phyloP scores from a whole-genome alignment of 2,888 invertebrate genomes.

The Sphaerophoria rueppellii region DNA sequence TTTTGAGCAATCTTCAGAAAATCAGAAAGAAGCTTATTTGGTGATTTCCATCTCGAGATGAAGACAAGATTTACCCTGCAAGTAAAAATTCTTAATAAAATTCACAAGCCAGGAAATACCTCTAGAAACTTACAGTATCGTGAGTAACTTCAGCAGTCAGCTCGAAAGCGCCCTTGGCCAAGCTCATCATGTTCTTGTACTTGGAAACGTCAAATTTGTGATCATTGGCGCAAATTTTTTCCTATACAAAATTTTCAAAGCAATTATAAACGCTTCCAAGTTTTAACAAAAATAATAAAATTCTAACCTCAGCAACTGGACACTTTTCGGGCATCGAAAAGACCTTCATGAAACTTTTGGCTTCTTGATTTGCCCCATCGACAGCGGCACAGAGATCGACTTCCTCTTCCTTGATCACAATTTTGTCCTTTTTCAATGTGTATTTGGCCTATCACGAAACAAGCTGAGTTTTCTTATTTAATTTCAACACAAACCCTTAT shows the following conservation, averaged over 20 bases:
- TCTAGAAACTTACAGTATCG: conserved; percentile 80
- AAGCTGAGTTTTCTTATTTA: background rate
- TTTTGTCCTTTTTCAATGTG: conserved; percentile 81
- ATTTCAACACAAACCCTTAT: conserved; percentile 10
- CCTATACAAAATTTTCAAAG: conserved; percentile 74
- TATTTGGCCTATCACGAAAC: conserved; percentile 77
- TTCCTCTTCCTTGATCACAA: conserved; percentile 81
- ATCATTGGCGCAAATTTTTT: conserved; percentile 80
- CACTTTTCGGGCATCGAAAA: conserved; percentile 82
- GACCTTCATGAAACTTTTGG: conserved; percentile 78
- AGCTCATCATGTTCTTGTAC: conserved; percentile 81
- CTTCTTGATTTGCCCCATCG: conserved; percentile 75
- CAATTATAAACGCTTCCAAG: background rate
- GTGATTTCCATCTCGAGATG: conserved; percentile 79
- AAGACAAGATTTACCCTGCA: conserved; percentile 80
- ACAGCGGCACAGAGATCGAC: conserved; percentile 81
- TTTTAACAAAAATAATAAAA: conserved; percentile 1
- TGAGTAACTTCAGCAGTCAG: conserved; percentile 80
- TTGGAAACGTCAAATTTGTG: conserved; percentile 81
- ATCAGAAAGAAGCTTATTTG: conserved; percentile 74
- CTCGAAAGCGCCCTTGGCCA: conserved; percentile 81
- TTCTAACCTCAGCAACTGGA: conserved; percentile 80
- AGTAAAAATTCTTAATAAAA: conserved; percentile 5
- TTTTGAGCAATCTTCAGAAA: background rate
- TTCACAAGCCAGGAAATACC: background rate